Base-by-base conservation (phyloP, 1,140 invertebrate genomes). In the Argopecten irradians region DNA sequence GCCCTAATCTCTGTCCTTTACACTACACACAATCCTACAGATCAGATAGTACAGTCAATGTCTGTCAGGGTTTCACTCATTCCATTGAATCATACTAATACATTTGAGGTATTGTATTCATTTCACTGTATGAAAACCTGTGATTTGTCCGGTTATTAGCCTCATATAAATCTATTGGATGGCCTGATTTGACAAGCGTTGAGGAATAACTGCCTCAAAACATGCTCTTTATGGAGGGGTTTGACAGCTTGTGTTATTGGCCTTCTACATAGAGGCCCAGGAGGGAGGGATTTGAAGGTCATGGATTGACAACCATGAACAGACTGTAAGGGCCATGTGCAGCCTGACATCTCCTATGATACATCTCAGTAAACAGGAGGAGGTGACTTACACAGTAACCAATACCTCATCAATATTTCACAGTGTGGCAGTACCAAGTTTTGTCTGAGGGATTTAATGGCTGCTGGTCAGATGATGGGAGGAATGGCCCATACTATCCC, bases 331-430 rank as follows among this genome's bases (percentile, higher is more conserved):
- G 55, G 55, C 55, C 55, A 71, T 71, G 55, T 71, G 55, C 55
- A 71, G 55, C n/a, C 22, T 71, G 55, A 71, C 55, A 22, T n/a
- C 28, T 5, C 28, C 5, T 16, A n/a, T 71, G 55, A 71, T 71
- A 71, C n/a, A 71, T 71, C 55, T 71, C 55, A 71, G n/a, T 71
- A 71, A 71, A 71, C 55, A 71, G n/a, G 22, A 71, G 55, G 55
- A 71, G 22, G 55, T 28, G 55, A 71, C 55, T 28, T 71, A 71
- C 28, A 5, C 55, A 11, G 55, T 71, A 28, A 71, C 55, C 16
- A n/a, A 71, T 71, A n/a, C 28, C 55, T 71, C 55, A 71, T 71
- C 55, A 71, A 71, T 71, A 71, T 71, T 71, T 71, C 55, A 71
- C 55, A 71, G 7, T n/a, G 55, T 71, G 55, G 55, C 55, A 71